These are phyloP conservation scores for Lepidurus apus DNA, from an alignment of 1,140 invertebrate species.

Conservation along the genomic window DNA sequence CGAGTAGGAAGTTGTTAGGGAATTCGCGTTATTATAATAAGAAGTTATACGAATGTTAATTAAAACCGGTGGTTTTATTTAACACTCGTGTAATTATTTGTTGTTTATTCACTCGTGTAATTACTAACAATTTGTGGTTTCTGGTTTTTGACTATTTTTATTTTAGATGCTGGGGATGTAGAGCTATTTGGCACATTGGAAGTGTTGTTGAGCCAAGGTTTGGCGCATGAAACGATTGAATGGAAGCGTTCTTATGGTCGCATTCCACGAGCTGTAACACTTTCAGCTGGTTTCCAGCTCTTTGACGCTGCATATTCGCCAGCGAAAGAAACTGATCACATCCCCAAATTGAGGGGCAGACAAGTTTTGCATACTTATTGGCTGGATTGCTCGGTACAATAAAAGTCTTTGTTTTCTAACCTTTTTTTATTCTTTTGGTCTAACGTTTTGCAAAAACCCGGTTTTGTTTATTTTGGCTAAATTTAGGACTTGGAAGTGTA, in stretches of 20 bases:
- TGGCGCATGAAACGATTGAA: conserved; percentile 79
- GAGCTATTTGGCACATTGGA: conserved; percentile 78
- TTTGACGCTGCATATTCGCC: conserved; percentile 51
- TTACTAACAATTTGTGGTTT: neutral
- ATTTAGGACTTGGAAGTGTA: conserved; percentile 84
- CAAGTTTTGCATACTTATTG: conserved; percentile 84
- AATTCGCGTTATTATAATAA: no score
- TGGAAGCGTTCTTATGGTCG: conserved; percentile 80
- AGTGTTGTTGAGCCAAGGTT: conserved; percentile 63
- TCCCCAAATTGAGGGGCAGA: conserved; percentile 10
- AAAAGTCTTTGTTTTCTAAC: neutral
- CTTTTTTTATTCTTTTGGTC: conserved; percentile 24
- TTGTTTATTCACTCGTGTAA: neutral
- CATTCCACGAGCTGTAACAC: conserved; percentile 71
- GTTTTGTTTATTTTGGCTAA: conserved; percentile 39
- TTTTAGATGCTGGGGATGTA: conserved; percentile 79
- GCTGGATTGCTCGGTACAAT: conserved; percentile 81
- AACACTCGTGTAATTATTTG: no score
- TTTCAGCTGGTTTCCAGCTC: conserved; percentile 77
- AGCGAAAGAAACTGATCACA: conserved; percentile 49
- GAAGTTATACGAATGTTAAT: no score
- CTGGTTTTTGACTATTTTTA: neutral
- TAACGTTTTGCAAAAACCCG: neutral
- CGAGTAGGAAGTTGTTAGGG: no score
- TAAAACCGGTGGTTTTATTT: no score